These are phyloP conservation scores for Cylloceria caligata DNA, from an alignment of 2,888 invertebrate genomes.

Conservation along the genomic window DNA sequence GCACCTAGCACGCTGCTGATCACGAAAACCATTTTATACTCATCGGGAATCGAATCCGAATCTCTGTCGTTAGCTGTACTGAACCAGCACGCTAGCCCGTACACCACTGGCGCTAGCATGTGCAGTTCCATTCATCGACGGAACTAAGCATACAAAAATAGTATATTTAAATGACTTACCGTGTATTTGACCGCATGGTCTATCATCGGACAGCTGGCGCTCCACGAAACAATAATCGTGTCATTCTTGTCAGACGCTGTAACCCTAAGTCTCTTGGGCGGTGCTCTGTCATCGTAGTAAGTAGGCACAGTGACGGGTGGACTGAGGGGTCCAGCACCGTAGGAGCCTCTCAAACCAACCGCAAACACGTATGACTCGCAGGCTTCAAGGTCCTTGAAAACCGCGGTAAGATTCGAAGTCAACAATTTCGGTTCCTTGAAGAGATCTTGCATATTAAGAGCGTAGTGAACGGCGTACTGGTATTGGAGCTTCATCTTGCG, in stretches of 20 bases:
- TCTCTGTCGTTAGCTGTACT: too few species aligned
- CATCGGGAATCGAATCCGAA: too few species aligned
- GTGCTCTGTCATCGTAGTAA: constrained; percentile 87
- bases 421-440: constrained; percentile 85
- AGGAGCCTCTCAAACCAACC: constrained; percentile 88
- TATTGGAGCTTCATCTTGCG: constrained; percentile 88
- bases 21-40: too few species aligned
- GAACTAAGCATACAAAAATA: not conserved
- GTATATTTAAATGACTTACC: constrained; percentile 85
- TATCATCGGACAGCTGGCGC: constrained; percentile 88
- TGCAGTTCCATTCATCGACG: not conserved
- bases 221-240: constrained; percentile 89
- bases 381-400: constrained; percentile 88
- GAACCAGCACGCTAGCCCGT: too few species aligned
- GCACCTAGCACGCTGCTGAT: too few species aligned
- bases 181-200: constrained; percentile 86
- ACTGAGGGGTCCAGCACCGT: constrained; percentile 89
- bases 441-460: constrained; percentile 86
- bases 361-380: constrained; percentile 91
- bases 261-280: constrained; percentile 89
- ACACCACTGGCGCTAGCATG: too few species aligned
- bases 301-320: constrained; percentile 87
- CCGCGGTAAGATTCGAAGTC: constrained; percentile 86
- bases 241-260: constrained; percentile 81
- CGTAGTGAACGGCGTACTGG: constrained; percentile 91